Base-by-base conservation (phyloP, 2,113 vertebrate genomes). In the Crotalus horridus region DNA sequence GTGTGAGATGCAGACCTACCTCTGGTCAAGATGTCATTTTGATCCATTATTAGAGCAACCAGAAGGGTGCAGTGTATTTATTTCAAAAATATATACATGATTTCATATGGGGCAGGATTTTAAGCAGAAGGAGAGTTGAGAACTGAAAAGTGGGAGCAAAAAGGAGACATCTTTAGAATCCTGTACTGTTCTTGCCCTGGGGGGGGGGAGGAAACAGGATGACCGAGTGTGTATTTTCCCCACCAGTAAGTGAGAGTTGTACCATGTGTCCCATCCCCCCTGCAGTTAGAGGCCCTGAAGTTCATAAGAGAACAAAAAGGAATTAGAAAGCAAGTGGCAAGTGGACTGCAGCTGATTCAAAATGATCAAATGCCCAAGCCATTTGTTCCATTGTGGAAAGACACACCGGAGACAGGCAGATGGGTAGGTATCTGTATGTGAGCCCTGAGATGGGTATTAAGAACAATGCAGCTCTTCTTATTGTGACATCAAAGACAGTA, bases 201-300 rank as follows among this genome's bases (percentile, higher is more conserved):
- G 48, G 7, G 48, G 48, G 48, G 48, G 7, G 7, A 51, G 93
- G 93, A 90, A 91, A 86, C 90, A 1, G 23, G 91, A 94, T 9
- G 90, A 93, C 24, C 0, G 11, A 85, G 89, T 56, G 94, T 96
- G 96, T 81, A 43, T 93, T 96, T 96, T 96, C 95, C 96, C 93
- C 96, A 97, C 96, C 95, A 97, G 97, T 96, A 97, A 96, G 96
- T 98, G 98, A 97, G 98, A 98, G 97, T 94, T 96, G 93, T 93
- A 96, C 95, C 98, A 97, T 97, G 96, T 98, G 97, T 97, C 96
- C 94, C 93, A 26, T 93, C 54, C 96, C 97, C 96, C 97, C 98
- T 95, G 97, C 97, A 96, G 98, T 96, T 97, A 85, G 94, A 95
- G 96, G 94, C 96, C 95, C 81, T 8, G 0, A 95, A 97, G 95